A percentile compares a stretch with the other conserved stretches of the same genome.
Evolutionary conservation across 2,113 vertebrate genomes (phyloP).

Genomic region (Leucopternis melanops): DNA sequence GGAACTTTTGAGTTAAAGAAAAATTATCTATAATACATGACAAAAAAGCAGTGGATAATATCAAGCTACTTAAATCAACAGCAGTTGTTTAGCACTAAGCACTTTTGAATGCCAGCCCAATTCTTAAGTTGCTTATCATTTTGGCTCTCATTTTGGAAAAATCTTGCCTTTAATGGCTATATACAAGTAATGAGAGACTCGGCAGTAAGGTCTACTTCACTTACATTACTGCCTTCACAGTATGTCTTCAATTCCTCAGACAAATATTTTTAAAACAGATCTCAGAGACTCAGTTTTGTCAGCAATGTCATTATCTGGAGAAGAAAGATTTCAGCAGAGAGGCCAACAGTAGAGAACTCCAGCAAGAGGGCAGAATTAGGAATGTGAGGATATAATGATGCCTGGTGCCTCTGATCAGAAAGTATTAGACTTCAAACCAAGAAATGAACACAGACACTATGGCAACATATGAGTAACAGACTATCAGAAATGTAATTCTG

Average conservation of each 20-base stretch:
- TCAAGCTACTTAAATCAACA: not conserved
- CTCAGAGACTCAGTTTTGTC: not conserved
- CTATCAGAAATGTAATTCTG: not conserved
- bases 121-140: not conserved
- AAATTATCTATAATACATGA: not conserved
- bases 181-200: not conserved
- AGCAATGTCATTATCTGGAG: not conserved
- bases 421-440: not conserved
- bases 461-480: constrained; percentile 2
- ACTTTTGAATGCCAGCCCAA: not conserved
- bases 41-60: not conserved
- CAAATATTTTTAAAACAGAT: not conserved
- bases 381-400: not conserved
- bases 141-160: not conserved
- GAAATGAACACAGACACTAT: not conserved
- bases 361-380: not conserved
- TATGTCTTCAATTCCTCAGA: not conserved
- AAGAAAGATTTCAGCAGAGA: not conserved
- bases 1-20: not conserved
- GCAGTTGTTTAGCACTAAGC: not conserved
- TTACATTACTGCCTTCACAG: not conserved
- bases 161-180: not conserved
- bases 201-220: not conserved
- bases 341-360: not conserved
- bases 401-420: not conserved